Evolutionary conservation across 2,797 vertebrate genomes (phyloP).

Genomic region (Myripristis jacobus): DNA sequence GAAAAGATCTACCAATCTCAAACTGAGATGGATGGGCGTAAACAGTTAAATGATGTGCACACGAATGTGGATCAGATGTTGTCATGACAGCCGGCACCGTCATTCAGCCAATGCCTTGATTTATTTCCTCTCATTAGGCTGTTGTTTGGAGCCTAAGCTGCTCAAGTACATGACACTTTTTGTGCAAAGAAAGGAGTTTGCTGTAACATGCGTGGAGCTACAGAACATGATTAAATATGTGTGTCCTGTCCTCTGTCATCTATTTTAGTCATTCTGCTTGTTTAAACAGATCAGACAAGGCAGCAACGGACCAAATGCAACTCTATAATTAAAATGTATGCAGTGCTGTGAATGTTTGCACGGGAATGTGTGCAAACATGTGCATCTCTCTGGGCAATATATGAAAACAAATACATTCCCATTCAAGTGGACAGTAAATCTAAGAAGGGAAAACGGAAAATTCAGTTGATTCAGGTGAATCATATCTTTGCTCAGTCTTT

Average conservation of each 20-base stretch:
- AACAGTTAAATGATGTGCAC: neutral
- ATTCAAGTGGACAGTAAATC: neutral
- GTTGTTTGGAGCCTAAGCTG: neutral
- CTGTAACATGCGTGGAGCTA: neutral
- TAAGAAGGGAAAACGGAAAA: neutral
- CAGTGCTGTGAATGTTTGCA: too few relatives aligned
- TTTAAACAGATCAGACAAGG: neutral
- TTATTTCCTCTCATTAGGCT: neutral
- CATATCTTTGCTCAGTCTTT: too few relatives aligned
- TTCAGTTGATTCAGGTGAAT: too few relatives aligned
- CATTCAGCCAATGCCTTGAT: neutral
- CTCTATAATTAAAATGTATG: neutral
- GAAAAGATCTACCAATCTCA: neutral
- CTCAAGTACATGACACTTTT: conserved; percentile 1
- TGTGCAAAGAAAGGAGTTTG: neutral
- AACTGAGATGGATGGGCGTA: neutral
- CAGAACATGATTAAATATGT: too few relatives aligned
- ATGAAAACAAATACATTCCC: neutral
- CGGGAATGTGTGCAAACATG: neutral
- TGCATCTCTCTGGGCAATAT: neutral
- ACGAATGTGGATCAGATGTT: conserved; percentile 3
- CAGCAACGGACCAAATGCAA: neutral
- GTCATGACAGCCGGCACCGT: neutral
- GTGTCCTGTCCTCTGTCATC: neutral
- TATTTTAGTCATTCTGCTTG: neutral